Percentiles rank a stretch among this genome's conserved stretches.
Conservation (phyloP, 2,113 vertebrate genomes). For the Myrmecophaga tridactyla region DNA sequence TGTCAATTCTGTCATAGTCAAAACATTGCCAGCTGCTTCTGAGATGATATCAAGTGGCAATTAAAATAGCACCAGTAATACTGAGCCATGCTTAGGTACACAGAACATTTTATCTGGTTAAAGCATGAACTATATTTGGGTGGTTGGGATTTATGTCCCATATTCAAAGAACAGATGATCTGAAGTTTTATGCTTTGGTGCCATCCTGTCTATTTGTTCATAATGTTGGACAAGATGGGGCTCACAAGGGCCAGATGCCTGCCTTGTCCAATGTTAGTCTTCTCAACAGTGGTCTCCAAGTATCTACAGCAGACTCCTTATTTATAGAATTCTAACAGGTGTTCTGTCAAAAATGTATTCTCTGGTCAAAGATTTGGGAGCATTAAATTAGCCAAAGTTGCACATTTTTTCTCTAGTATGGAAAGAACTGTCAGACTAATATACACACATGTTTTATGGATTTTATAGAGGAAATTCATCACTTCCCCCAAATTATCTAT, state of each 20-base stretch:
- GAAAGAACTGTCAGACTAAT: constrained; percentile 28
- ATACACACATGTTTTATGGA: background rate
- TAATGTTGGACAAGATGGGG: background rate
- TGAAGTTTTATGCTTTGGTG: constrained; percentile 62
- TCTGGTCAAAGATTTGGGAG: background rate
- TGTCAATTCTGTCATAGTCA: constrained; percentile 58
- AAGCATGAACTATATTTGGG: constrained; percentile 72
- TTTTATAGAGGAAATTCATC: background rate
- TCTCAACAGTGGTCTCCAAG: background rate
- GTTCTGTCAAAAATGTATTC: background rate
- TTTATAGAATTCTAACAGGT: background rate
- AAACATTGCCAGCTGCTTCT: constrained; percentile 73
- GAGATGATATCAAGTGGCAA: constrained; percentile 71
- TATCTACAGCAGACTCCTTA: background rate
- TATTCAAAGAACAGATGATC: constrained; percentile 66
- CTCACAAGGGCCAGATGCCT: background rate
- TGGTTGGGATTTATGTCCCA: constrained; percentile 42
- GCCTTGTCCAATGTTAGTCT: background rate
- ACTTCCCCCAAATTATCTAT: constrained; percentile 33
- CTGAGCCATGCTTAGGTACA: constrained; percentile 30
- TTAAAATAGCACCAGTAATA: constrained; percentile 74
- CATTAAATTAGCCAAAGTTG: background rate
- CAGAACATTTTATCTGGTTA: constrained; percentile 70
- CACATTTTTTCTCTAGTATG: background rate
- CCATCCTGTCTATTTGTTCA: constrained; percentile 49